Conservation (phyloP, 2,797 vertebrate genomes). For the Syngnathus rostellatus region DNA sequence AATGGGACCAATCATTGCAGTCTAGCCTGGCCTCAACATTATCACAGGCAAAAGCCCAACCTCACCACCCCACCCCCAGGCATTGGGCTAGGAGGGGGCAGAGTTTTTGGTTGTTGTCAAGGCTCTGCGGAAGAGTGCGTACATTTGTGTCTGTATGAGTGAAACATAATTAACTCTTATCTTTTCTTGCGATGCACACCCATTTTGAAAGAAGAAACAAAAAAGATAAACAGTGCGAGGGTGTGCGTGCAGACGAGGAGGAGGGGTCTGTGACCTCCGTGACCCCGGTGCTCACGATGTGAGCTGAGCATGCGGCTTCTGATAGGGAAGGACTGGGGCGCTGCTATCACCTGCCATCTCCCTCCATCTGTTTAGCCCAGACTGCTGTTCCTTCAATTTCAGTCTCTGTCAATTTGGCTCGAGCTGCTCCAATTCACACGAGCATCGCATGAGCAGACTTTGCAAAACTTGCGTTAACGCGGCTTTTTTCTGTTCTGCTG, state of each 20-base stretch:
- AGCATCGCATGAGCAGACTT: slow-evolving; percentile 2
- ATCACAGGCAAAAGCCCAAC: slow-evolving; percentile 75
- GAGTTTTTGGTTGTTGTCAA: slow-evolving; percentile 17
- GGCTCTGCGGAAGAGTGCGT: slow-evolving; percentile 11
- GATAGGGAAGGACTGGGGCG: slow-evolving; percentile 71
- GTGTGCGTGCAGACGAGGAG: slow-evolving; percentile 33
- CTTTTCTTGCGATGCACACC: slow-evolving; percentile 37
- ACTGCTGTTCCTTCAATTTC: slow-evolving; percentile 29
- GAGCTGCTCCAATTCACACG: slow-evolving; percentile 27
- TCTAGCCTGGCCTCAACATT: slow-evolving; percentile 93
- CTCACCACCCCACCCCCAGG: slow-evolving; percentile 8
- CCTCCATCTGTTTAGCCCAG: slow-evolving; percentile 70
- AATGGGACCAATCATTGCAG: slow-evolving; percentile 90
- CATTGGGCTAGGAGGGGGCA: slow-evolving; percentile 20
- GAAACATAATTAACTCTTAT: slow-evolving; percentile 59
- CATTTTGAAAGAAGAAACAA: slow-evolving; percentile 25
- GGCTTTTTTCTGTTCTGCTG: background rate
- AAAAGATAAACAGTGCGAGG: slow-evolving; percentile 8
- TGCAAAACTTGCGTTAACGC: background rate
- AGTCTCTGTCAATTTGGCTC: slow-evolving; percentile 20
- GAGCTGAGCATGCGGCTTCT: slow-evolving; percentile 65
- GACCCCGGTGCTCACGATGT: slow-evolving; percentile 59
- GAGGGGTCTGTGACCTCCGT: slow-evolving; percentile 79
- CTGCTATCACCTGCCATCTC: slow-evolving; percentile 69
- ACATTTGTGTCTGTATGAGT: slow-evolving; percentile 43